phyloP scores from a whole-genome alignment of 1,140 invertebrate genomes.

The Mesaphorura yosii region DNA sequence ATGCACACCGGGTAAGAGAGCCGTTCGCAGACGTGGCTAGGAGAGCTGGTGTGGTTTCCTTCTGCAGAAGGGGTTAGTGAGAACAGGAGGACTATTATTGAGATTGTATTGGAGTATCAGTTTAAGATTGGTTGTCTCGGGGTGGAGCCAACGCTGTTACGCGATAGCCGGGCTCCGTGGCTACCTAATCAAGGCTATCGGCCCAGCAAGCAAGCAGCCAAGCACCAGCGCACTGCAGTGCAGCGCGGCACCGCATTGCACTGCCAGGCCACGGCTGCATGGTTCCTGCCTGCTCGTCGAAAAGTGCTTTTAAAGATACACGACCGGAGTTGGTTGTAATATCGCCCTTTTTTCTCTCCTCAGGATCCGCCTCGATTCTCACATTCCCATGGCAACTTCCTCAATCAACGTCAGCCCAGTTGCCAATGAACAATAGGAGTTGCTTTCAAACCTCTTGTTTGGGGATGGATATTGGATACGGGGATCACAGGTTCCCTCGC shows the following conservation, averaged over 20 bases:
- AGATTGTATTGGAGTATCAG: not conserved
- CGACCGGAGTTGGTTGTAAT: too few species aligned
- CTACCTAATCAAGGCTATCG: conserved; percentile 30
- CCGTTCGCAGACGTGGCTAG: not conserved
- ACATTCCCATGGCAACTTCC: conserved; percentile 23
- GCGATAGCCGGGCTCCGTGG: conserved; percentile 25
- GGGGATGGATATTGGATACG: conserved; percentile 11
- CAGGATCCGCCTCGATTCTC: conserved; percentile 21
- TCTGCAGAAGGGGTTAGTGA: not conserved
- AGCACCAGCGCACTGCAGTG: not conserved
- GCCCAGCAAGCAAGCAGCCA: not conserved
- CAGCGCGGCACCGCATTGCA: not conserved
- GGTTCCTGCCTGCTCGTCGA: too few species aligned
- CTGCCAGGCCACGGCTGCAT: conserved; percentile 10
- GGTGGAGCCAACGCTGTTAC: conserved; percentile 21
- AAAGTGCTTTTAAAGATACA: too few species aligned
- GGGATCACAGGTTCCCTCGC: not conserved
- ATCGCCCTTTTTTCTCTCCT: too few species aligned
- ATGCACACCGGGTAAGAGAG: conserved; percentile 14
- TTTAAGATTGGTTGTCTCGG: conserved; percentile 24
- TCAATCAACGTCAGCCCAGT: conserved; percentile 14
- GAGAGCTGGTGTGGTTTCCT: not conserved
- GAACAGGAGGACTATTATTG: not conserved
- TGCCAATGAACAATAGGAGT: conserved; percentile 24
- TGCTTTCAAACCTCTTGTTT: conserved; percentile 14